phyloP scores from a whole-genome alignment of 2,113 vertebrate genomes.

The Australoheros scitulus region DNA sequence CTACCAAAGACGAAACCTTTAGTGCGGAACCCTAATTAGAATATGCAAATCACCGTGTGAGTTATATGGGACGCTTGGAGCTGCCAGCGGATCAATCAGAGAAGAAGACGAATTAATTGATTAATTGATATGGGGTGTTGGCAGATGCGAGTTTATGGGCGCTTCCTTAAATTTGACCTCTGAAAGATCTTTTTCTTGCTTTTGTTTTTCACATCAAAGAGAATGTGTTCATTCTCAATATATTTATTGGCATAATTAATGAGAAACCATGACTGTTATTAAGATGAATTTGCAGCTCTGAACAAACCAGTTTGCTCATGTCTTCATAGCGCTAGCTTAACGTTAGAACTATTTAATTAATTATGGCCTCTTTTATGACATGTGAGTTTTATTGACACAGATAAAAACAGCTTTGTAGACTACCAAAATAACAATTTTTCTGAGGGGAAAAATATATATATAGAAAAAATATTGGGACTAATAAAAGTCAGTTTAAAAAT shows the following conservation, averaged over 20 bases:
- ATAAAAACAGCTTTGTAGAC: neutral
- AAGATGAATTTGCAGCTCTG: neutral
- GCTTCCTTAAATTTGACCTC: neutral
- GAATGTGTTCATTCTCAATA: neutral
- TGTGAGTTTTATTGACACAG: neutral
- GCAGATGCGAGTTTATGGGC: neutral
- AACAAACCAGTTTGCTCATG: neutral
- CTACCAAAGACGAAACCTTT: conserved; percentile 58
- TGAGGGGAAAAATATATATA: no score
- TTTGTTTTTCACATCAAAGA: neutral
- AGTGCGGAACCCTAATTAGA: conserved; percentile 66
- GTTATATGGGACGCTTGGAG: conserved; percentile 24
- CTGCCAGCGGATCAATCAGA: conserved; percentile 4
- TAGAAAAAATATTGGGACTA: neutral
- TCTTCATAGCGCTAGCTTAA: neutral
- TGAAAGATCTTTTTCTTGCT: neutral
- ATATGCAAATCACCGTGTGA: conserved; percentile 69
- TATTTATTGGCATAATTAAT: neutral
- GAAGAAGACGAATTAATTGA: neutral
- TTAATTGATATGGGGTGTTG: neutral
- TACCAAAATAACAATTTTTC: neutral
- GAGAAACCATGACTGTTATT: neutral
- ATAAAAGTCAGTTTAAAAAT: neutral
- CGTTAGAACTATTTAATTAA: no score
- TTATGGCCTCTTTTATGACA: neutral